Evolutionary conservation across 2,888 invertebrate genomes (phyloP), one percentile per base, ranked within the genome.

Genomic region (Apodemia mormo): DNA sequence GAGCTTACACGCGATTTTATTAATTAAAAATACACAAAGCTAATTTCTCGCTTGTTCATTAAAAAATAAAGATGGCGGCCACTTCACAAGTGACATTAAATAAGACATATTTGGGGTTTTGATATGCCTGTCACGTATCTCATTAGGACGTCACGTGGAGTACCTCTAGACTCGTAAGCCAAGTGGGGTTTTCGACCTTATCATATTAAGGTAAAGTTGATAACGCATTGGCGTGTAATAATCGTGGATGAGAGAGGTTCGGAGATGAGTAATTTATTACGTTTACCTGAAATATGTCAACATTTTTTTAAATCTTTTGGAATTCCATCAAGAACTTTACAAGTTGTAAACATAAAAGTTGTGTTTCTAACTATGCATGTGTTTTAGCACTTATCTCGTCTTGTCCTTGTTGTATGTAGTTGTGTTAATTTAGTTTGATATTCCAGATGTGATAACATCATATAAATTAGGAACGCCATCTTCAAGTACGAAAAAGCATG

Each of bases 121-220:
- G 58, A 61, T 61, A 61, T 61, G 58, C 58, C 30, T 58, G 58
- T 58, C 58, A 58, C 58, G 58, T 58, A 58, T 58, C 30, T 58
- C 58, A 33, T 58, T 58, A 58, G 58, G 58, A 58, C 29, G 58
- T 58, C 58, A 58, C 30, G 58, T 58, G 33, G 5, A 58, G 58
- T 30, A 30, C 30, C 49, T 49, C 49, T 49, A 33, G 10, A 58
- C 30, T 58, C 9, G 4, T 29, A 29, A 29, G 33, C 12, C 58
- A 58, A 12, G 12, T 12, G 49, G 49, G 29, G 30, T 10, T 10
- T 58, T 22, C 58, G 12, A 30, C 58, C 30, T 22, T 58, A 30
- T 2, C 29, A 12, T 29, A 10, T 58, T 33, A 29, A 29, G 8
- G 10, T 58, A 30, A 30, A 9, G 58, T 29, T 58, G 58, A 30